These are phyloP conservation scores for Acridotheres tristis DNA, from an alignment of 2,797 vertebrate species.

Conservation along the genomic window DNA sequence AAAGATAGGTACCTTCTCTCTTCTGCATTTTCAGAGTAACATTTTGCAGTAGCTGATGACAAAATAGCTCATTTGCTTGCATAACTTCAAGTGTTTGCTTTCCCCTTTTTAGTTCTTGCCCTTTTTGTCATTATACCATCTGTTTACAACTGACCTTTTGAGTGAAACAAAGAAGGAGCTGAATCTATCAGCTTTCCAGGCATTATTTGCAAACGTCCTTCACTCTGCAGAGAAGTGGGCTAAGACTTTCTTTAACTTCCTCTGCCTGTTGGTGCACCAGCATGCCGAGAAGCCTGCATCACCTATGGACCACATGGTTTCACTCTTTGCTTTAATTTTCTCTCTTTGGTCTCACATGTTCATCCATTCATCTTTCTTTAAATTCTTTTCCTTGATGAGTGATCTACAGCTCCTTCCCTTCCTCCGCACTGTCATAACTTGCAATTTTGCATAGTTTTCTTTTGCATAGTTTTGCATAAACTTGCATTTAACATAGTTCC, in stretches of 20 bases:
- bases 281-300: not conserved
- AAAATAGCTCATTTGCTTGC: not conserved
- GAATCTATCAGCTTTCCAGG: not conserved
- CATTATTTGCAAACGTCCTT: not conserved
- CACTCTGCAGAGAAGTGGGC: not conserved
- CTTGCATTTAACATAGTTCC: constrained; percentile 34
- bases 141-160: not conserved
- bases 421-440: constrained; percentile 33
- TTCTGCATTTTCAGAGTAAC: not conserved
- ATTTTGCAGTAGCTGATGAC: not conserved
- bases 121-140: not conserved
- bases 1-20: not conserved
- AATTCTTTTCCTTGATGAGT: not conserved
- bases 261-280: not conserved
- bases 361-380: constrained; percentile 27
- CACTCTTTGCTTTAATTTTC: not conserved
- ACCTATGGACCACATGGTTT: not conserved
- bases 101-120: not conserved
- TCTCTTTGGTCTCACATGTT: constrained; percentile 3
- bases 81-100: not conserved
- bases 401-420: not conserved
- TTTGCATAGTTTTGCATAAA: constrained; percentile 57
- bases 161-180: not conserved
- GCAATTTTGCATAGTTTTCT: constrained; percentile 25
- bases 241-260: not conserved